Conservation (phyloP, 2,113 vertebrate genomes). For the Xenopus borealis region DNA sequence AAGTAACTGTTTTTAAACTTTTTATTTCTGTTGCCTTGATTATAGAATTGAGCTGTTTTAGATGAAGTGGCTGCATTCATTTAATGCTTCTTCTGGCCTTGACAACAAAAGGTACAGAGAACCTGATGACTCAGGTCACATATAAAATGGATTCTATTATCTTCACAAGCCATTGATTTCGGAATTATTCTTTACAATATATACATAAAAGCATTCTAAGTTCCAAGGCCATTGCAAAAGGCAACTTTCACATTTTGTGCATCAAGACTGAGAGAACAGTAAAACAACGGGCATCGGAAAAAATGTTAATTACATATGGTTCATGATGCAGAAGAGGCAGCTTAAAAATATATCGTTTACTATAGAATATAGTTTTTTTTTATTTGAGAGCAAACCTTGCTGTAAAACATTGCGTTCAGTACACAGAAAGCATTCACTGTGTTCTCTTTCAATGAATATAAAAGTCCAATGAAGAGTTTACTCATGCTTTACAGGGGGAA, state of each 20-base stretch:
- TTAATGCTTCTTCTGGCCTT: background rate
- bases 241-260: conserved; percentile 12
- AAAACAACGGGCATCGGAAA: conserved; percentile 14
- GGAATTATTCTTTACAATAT: conserved; percentile 3
- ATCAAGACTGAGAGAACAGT: conserved; percentile 21
- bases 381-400: background rate
- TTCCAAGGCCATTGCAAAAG: conserved; percentile 24
- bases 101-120: background rate
- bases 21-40: too few relatives aligned
- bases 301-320: conserved; percentile 19
- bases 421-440: background rate
- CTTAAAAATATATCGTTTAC: background rate
- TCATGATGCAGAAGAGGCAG: conserved; percentile 11
- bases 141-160: conserved; percentile 24
- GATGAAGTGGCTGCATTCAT: background rate
- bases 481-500: background rate
- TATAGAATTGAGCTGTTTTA: too few relatives aligned
- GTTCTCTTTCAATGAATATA: background rate
- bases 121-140: background rate
- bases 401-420: background rate
- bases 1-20: too few relatives aligned
- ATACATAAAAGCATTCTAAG: conserved; percentile 23
- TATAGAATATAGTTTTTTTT: background rate
- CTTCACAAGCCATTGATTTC: conserved; percentile 29
- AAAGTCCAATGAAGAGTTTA: background rate